Conservation (phyloP, 2,797 vertebrate species). For the Sphenodon punctatus region DNA sequence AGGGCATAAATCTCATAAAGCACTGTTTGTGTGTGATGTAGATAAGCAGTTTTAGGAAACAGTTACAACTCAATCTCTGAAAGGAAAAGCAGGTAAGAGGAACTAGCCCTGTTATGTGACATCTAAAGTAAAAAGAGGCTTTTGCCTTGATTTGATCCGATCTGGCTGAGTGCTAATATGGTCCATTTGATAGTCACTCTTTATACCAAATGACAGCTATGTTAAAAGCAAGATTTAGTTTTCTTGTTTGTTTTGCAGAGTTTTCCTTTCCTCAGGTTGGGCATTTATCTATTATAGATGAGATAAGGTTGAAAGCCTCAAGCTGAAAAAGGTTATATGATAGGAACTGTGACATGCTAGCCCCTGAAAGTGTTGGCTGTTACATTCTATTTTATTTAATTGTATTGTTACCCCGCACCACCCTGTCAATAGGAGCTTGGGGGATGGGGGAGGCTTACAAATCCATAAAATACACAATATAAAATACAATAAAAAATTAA, state of each 20-base stretch:
- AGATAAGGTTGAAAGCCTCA: too few relatives aligned
- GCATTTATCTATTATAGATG: slow-evolving; percentile 49
- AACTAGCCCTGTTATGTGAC: neutral
- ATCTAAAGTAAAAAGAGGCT: neutral
- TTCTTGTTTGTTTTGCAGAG: slow-evolving; percentile 41
- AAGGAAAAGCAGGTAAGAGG: slow-evolving; percentile 9
- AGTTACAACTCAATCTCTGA: neutral
- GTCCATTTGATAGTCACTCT: slow-evolving; percentile 18
- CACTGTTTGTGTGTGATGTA: neutral
- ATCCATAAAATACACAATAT: too few relatives aligned
- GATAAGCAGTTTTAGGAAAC: neutral
- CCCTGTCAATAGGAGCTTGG: too few relatives aligned
- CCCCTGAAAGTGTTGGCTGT: neutral
- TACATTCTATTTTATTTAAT: too few relatives aligned
- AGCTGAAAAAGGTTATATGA: slow-evolving; percentile 36
- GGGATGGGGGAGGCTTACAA: too few relatives aligned
- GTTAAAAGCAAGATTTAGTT: slow-evolving; percentile 31
- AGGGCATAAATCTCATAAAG: neutral
- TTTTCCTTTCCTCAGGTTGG: slow-evolving; percentile 17
- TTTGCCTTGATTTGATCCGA: neutral
- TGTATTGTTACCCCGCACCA: too few relatives aligned
- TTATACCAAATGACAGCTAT: slow-evolving; percentile 49
- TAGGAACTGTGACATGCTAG: slow-evolving; percentile 34
- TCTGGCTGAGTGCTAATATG: slow-evolving; percentile 6
- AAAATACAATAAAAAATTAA: too few relatives aligned